Conservation (phyloP, 2,888 invertebrate genomes). For the Hypolimnas misippus region DNA sequence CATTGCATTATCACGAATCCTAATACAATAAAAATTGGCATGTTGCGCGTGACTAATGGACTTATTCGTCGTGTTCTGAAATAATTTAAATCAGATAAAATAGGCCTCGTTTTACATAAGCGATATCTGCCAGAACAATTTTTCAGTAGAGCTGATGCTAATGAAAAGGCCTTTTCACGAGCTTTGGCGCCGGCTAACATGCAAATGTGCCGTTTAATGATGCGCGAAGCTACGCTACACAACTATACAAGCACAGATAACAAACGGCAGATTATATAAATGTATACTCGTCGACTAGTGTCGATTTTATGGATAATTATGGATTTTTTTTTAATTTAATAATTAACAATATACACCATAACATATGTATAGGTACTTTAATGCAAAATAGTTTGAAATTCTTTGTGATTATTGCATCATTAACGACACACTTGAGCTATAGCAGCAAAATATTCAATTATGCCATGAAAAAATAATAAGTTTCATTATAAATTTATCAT, state of each 20-base stretch:
- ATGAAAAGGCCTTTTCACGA: constrained; percentile 83
- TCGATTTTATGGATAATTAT: constrained; percentile 2
- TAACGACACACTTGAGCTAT: neutral
- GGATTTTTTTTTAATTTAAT: neutral
- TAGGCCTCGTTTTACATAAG: constrained; percentile 46
- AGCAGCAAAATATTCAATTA: neutral
- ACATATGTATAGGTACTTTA: neutral
- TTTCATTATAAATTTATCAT: constrained; percentile 36
- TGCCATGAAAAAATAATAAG: neutral
- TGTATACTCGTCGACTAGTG: neutral
- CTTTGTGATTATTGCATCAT: too few relatives aligned
- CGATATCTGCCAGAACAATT: constrained; percentile 69
- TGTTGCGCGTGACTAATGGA: constrained; percentile 5
- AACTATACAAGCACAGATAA: constrained; percentile 53
- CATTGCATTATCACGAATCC: neutral
- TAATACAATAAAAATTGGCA: constrained; percentile 1
- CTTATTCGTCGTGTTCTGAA: constrained; percentile 16
- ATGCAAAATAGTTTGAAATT: neutral
- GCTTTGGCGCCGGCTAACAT: constrained; percentile 78
- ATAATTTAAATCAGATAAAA: constrained; percentile 42
- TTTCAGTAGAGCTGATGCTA: constrained; percentile 77
- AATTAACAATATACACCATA: neutral
- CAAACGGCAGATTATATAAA: constrained; percentile 38
- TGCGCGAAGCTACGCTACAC: constrained; percentile 70
- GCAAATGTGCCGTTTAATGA: constrained; percentile 77